Evolutionary conservation across 2,888 invertebrate species (phyloP), one percentile per base, ranked within the genome.

Genomic region (Pelosia muscerda): DNA sequence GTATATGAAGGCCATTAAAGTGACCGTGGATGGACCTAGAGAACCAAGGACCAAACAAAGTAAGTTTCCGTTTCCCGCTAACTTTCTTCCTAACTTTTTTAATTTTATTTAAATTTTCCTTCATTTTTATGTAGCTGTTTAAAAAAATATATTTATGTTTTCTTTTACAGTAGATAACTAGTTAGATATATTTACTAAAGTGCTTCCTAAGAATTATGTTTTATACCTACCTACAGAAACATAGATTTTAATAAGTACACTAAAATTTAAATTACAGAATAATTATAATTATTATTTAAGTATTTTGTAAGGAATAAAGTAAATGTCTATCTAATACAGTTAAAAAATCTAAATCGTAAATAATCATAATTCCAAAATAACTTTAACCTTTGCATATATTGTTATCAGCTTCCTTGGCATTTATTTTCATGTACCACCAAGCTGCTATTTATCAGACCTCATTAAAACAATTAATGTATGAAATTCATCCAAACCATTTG

Each of bases 21-120:
- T 99, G 68, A 99, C 99, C 26, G 99, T 99, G 42, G 99, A 99
- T 88, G 99, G 99, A 84, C 99, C 99, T 0, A 95, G 99, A 84
- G 99, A 99, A 95, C 99, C 99, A 22, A 96, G 99, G 92, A 98
- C 98, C 80, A 99, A 99, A 94, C 98, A 98, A 95, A 98, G 99
- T 99, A 96, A 98, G 98, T 97, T 78, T 69, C 55, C 63, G 69
- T 75, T 68, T 73, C 63, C 65, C 63, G 61, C 25, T 64, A 73
- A 77, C 62, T 71, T 69, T 69, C 38, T 77, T 69, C 58, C 9
- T 70, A 71, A 67, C 60, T 73, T 72, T 71, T 49, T 56, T 8
- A 42, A 42, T 28, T 25, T 26, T 42, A 4, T 56, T n/a, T 26
- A 38, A 26, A 57, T 57, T 58, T 63, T 59, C 31, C 28, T 23